Conservation (phyloP, 1,140 invertebrate species). For the Melitaea cinxia region DNA sequence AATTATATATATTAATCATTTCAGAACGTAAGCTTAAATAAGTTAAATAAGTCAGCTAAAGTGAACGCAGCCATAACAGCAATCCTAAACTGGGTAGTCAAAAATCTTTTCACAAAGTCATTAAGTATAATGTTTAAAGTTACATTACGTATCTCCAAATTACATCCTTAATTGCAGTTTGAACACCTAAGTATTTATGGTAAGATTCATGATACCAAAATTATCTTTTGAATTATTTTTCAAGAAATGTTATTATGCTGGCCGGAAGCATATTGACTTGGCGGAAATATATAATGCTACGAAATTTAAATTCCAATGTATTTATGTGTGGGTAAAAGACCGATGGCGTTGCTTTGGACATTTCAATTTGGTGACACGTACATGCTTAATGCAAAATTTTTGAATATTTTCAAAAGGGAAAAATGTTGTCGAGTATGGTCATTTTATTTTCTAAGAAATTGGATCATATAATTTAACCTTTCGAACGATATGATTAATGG, state of each 20-base stretch:
- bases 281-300: not conserved
- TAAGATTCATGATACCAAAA: not conserved
- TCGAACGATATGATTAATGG: too few relatives aligned
- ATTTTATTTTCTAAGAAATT: too few relatives aligned
- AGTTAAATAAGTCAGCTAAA: not conserved
- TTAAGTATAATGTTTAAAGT: conserved; percentile 17
- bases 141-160: conserved; percentile 6
- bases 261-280: not conserved
- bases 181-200: conserved; percentile 4
- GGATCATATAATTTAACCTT: too few relatives aligned
- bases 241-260: not conserved
- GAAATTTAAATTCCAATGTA: not conserved
- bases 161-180: conserved; percentile 7
- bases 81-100: not conserved
- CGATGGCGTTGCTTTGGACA: not conserved
- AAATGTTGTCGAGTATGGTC: too few relatives aligned
- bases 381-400: not conserved
- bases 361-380: not conserved
- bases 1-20: too few relatives aligned
- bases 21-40: too few relatives aligned
- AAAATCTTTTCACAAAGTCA: conserved; percentile 6
- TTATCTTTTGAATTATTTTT: not conserved
- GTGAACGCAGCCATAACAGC: not conserved
- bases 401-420: too few relatives aligned
- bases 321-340: not conserved